Conservation (phyloP, 1,140 invertebrate genomes). For the Apis dorsata region DNA sequence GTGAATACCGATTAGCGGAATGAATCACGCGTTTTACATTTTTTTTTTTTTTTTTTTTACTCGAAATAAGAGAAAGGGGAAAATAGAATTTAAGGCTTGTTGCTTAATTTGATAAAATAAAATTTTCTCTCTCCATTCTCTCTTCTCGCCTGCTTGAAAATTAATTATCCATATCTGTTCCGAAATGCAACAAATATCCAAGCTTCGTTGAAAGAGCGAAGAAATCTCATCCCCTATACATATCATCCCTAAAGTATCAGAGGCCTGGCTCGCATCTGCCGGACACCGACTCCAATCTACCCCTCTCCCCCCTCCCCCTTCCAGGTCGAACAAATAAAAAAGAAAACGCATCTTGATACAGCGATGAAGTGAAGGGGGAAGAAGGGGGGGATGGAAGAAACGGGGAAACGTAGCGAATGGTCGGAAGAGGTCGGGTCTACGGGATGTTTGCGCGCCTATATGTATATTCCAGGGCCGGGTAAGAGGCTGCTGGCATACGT, state of each 20-base stretch:
- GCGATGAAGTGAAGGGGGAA: neutral
- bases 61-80: too few species aligned
- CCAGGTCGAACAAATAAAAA: neutral
- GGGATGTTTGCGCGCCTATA: slow-evolving; percentile 46
- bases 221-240: neutral
- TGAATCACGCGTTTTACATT: neutral
- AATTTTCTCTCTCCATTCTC: neutral
- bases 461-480: slow-evolving; percentile 31
- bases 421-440: slow-evolving; percentile 38
- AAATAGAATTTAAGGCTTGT: neutral
- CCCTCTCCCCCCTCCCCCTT: neutral
- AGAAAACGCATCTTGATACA: slow-evolving; percentile 26
- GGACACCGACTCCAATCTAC: neutral
- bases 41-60: too few species aligned
- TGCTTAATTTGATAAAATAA: neutral
- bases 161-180: neutral
- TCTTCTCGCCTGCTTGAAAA: neutral
- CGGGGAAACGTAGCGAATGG: slow-evolving; percentile 17
- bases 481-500: slow-evolving; percentile 31
- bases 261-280: neutral
- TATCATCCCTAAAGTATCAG: neutral
- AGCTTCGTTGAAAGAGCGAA: neutral
- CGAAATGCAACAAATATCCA: neutral
- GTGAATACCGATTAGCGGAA: neutral
- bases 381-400: neutral